Evolutionary conservation across 2,888 invertebrate species (phyloP).

Genomic region (Sicus ferrugineus): DNA sequence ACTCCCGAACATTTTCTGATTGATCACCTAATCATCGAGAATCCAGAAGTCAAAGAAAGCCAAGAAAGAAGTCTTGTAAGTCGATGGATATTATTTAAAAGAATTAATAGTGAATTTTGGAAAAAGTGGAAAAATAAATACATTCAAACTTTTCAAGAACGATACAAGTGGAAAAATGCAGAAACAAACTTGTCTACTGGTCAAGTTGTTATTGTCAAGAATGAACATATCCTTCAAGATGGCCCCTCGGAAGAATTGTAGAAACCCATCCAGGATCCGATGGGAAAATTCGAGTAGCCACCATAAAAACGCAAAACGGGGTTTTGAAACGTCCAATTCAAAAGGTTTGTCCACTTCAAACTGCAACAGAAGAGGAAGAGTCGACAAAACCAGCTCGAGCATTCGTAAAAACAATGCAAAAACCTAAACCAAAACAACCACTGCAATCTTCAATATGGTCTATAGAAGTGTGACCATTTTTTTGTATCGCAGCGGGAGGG

Average conservation of each 20-base stretch:
- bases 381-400: neutral
- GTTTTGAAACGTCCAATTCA: slow-evolving; percentile 4
- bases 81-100: neutral
- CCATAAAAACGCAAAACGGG: neutral
- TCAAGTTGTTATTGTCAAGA: slow-evolving; percentile 2
- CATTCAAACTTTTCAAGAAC: neutral
- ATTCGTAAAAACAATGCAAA: neutral
- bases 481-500: neutral
- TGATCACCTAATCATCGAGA: neutral
- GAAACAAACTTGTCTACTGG: neutral
- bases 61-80: neutral
- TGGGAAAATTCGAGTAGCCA: slow-evolving; percentile 4
- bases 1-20: neutral
- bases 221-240: neutral
- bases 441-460: neutral
- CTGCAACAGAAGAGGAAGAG: neutral
- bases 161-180: neutral
- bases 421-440: neutral
- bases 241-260: slow-evolving; percentile 3
- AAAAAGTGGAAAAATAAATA: slow-evolving; percentile 3
- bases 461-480: neutral
- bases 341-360: neutral
- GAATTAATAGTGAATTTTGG: slow-evolving; percentile 2
- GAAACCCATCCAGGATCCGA: neutral
- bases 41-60: neutral